Percentiles rank a stretch among this genome's conserved stretches.
These are phyloP conservation scores for Panurus biarmicus DNA, from an alignment of 2,113 vertebrate genomes.

Conservation along the genomic window DNA sequence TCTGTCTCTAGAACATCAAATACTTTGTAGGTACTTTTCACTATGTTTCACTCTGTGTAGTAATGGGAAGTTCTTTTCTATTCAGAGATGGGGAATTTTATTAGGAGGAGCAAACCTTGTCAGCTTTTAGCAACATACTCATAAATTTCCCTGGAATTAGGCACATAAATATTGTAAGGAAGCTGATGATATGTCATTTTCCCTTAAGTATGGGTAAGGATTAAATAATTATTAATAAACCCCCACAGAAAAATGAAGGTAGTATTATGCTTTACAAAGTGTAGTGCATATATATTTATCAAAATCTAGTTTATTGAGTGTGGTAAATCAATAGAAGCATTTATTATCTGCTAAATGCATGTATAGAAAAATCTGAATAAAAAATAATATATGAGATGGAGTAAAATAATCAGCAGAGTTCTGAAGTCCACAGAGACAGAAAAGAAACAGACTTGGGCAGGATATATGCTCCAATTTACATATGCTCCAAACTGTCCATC, in stretches of 20 bases:
- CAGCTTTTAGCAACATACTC: background rate
- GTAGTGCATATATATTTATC: background rate
- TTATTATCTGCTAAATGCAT: background rate
- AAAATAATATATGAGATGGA: background rate
- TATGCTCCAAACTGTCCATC: background rate
- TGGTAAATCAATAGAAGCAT: background rate
- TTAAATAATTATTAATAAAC: background rate
- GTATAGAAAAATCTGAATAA: background rate
- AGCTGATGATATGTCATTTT: background rate
- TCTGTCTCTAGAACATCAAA: background rate
- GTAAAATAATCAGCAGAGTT: background rate
- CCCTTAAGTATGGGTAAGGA: background rate
- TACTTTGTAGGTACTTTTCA: background rate
- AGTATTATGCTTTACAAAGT: background rate
- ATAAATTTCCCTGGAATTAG: background rate
- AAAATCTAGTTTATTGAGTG: background rate
- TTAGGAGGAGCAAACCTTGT: background rate
- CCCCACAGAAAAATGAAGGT: background rate
- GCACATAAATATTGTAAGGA: background rate
- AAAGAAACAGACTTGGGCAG: background rate
- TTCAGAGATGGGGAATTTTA: background rate
- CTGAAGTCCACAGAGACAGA: fast-evolving
- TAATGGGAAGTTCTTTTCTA: background rate
- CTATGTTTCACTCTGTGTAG: background rate
- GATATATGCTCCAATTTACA: background rate